Evolutionary conservation across 1,140 invertebrate genomes (phyloP), one percentile per base, ranked within the genome.

Genomic region (Diorhabda carinulata): DNA sequence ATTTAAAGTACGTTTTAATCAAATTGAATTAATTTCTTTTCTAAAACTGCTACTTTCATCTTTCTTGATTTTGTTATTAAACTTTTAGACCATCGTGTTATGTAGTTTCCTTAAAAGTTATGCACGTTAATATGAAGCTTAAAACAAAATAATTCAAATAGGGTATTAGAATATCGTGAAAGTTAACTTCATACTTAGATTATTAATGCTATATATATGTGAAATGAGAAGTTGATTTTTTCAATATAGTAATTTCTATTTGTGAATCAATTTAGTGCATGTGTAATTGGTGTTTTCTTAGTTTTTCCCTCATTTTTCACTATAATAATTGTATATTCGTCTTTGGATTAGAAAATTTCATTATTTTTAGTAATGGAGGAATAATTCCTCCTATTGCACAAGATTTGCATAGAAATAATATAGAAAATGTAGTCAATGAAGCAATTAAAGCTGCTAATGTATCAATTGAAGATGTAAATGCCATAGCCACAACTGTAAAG

Each of bases 401-500:
- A 78, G 86, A 92, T 70, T 80, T 98, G 52, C 97, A 99, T 81
- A 78, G 87, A 66, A 78, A 90, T 70, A 87, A 95, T 77, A 97
- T 99, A 74, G 88, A 90, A 64, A 67, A 80, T 63, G 88, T 92
- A 64, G 93, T 94, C 9, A 83, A 87, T 65, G 81, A 88, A 69
- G 90, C 93, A 45, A 76, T 98, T 6, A 72, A 81, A 56, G 80
- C 84, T 64, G 88, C 94, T 7, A 83, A 86, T 57, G 59, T 95
- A n/a, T 79, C 78, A 59, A 79, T 93, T n/a, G 78, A 87, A 59
- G 89, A 96, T 80, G 62, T 98, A 57, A 89, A 93, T 86, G 96
- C 94, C n/a, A 88, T 98, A 75, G 96, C 96, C 61, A 88, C 93
- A 2, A 98, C 96, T 42, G 87, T 90, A 0, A 92, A 92, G 81